phyloP scores from a whole-genome alignment of 1,140 invertebrate species.

The Pachypeltis micranthus region DNA sequence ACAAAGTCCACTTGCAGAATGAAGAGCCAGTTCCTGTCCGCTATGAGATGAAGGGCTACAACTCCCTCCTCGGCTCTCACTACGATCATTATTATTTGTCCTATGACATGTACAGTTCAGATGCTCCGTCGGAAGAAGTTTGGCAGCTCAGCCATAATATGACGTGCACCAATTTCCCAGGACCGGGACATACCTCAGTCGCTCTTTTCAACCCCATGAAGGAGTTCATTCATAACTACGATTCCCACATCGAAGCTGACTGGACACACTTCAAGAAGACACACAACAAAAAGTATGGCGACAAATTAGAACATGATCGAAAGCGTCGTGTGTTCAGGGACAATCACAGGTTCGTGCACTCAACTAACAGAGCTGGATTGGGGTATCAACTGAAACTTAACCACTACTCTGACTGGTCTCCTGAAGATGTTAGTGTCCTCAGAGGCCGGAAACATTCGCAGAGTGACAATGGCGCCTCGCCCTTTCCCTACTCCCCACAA shows the following conservation, averaged over 20 bases:
- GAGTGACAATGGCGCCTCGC: conserved; percentile 57
- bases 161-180: conserved; percentile 71
- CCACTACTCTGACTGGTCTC: conserved; percentile 74
- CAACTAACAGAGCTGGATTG: conserved; percentile 63
- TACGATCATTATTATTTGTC: conserved; percentile 89
- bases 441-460: conserved; percentile 51
- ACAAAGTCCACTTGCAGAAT: background rate
- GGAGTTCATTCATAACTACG: conserved; percentile 68
- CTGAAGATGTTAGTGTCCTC: conserved; percentile 62
- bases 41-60: conserved; percentile 89
- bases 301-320: conserved; percentile 46
- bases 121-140: background rate
- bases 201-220: conserved; percentile 86
- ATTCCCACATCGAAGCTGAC: conserved; percentile 59
- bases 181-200: conserved; percentile 63
- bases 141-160: conserved; percentile 39
- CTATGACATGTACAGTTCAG: conserved; percentile 44
- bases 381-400: conserved; percentile 69
- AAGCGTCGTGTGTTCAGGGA: conserved; percentile 76
- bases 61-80: conserved; percentile 82
- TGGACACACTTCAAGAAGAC: conserved; percentile 65
- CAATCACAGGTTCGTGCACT: conserved; percentile 73
- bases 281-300: conserved; percentile 59
- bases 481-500: conserved; percentile 52
- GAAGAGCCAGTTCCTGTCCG: conserved; percentile 48